Percentiles rank a stretch among this genome's conserved stretches.
Conservation (phyloP, 2,113 vertebrate species). For the Hippocampus mohnikei region DNA sequence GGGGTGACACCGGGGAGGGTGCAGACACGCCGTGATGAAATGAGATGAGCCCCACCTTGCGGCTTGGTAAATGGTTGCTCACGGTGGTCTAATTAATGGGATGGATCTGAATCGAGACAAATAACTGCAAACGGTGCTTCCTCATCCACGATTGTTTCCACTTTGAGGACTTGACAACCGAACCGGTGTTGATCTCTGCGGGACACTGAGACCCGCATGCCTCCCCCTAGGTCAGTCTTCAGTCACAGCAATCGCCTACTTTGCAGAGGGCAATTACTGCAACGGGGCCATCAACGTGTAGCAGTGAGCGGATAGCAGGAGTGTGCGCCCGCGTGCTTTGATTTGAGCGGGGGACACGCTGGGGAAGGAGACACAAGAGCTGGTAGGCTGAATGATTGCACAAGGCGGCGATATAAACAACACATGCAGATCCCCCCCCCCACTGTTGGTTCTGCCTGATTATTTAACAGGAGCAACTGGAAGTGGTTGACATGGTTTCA, state of each 20-base stretch:
- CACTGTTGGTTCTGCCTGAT: constrained; percentile 66
- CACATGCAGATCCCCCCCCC: constrained; percentile 50
- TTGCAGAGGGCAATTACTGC: neutral
- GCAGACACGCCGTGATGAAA: neutral
- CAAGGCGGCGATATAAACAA: constrained; percentile 49
- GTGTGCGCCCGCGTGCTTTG: neutral
- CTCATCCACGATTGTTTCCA: neutral
- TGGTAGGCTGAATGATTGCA: constrained; percentile 36
- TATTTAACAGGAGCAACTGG: constrained; percentile 70
- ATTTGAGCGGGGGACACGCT: neutral
- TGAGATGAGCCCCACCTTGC: neutral
- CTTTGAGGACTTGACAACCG: neutral
- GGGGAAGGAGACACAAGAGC: constrained; percentile 4
- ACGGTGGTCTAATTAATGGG: constrained; percentile 34
- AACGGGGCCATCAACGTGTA: neutral
- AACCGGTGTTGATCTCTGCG: neutral
- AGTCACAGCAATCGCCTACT: neutral
- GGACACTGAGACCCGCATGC: neutral
- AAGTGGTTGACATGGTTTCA: constrained; percentile 69
- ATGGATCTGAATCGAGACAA: neutral
- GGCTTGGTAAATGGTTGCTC: constrained; percentile 14
- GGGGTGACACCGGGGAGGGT: neutral
- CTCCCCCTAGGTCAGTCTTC: neutral
- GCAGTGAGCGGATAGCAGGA: neutral
- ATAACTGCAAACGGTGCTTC: neutral